Evolutionary conservation across 1,140 invertebrate genomes (phyloP), one percentile per base, ranked within the genome.

Genomic region (Semibalanus balanoides): DNA sequence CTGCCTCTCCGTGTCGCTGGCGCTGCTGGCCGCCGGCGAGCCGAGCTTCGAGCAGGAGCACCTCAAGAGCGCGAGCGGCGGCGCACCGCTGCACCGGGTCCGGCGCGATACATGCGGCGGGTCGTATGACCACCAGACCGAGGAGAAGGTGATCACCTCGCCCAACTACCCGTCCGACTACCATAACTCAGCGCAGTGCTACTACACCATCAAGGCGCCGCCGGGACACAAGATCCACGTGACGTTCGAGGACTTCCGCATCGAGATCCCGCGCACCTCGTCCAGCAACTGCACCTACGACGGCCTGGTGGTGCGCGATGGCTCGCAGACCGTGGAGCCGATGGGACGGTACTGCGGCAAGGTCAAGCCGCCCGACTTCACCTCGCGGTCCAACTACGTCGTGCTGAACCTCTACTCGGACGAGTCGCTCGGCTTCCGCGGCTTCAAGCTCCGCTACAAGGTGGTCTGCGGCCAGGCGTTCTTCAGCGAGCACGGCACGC

Each of bases 271-370:
- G 70, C 70, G 70, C 28, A 72, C 70, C 3, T 72, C 70, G 11
- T 72, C 70, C 70, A 72, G 70, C 70, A 72, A 72, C 70, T 72
- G 70, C 70, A 72, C 70, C 70, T 72, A 72, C 70, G 70, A 72
- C 70, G 70, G 70, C n/a, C 70, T 72, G 70, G 70, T 72, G 70
- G 70, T 72, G 70, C 70, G 29, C 3, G 70, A 72, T 19, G 70
- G 70, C 28, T 72, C 70, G 29, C 28, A 28, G n/a, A 30, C 70
- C 70, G 70, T 28, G 3, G 70, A 72, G 70, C 70, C 70, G 28
- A 72, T 72, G 70, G 70, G 70, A 9, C 70, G 70, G 19, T 72
- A 72, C 70, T 72, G 70, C 29, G 70, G 70, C n/a, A 72, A 72
- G 70, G 70, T 72, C n/a, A 72, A 72, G 70, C 70, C 70, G n/a